Percentiles rank a stretch among this genome's conserved stretches.
Conservation (phyloP, 1,140 invertebrate species). For the Coptotermes formosanus region DNA sequence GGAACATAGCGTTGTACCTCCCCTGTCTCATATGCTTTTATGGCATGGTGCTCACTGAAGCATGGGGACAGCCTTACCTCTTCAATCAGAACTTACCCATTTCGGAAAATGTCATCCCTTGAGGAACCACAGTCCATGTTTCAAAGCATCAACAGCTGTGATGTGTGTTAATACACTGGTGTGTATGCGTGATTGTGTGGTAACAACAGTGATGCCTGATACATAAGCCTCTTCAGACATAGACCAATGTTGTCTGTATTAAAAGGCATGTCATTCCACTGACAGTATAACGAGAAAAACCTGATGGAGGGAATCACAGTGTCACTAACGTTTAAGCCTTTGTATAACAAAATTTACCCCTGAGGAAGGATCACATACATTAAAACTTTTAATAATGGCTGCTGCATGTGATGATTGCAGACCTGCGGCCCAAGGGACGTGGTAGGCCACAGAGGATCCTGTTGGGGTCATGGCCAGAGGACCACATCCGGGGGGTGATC, state of each 20-base stretch:
- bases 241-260: neutral
- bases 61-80: too few species aligned
- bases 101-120: too few species aligned
- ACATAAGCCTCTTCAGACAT: neutral
- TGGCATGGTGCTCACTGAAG: too few species aligned
- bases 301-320: neutral
- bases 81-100: too few species aligned
- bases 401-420: slow-evolving; percentile 50
- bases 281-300: neutral
- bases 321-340: neutral
- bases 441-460: slow-evolving; percentile 86
- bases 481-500: slow-evolving; percentile 87
- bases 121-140: too few species aligned
- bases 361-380: neutral
- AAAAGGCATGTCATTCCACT: neutral
- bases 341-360: neutral
- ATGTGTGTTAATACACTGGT: too few species aligned
- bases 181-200: too few species aligned
- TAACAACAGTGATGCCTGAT: too few species aligned
- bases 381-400: neutral
- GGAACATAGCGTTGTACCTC: too few species aligned
- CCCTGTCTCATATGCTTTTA: too few species aligned
- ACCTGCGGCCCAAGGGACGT: slow-evolving; percentile 84
- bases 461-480: slow-evolving; percentile 87
- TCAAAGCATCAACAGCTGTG: too few species aligned